Evolutionary conservation across 1,140 invertebrate species (phyloP).

Genomic region (Listronotus oregonensis): DNA sequence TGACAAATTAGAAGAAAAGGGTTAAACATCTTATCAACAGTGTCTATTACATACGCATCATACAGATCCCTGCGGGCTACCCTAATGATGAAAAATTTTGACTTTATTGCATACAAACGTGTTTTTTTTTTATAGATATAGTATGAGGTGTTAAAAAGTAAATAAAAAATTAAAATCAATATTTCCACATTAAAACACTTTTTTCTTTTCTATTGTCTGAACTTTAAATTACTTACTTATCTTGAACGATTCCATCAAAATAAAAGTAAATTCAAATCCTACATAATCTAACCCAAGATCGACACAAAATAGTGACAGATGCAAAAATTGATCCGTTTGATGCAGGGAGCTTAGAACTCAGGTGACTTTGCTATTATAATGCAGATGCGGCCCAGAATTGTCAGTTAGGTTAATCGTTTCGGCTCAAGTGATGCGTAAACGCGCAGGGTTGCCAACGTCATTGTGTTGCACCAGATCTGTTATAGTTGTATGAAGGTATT

Average conservation of each 20-base stretch:
- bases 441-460: conserved; percentile 31
- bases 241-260: neutral
- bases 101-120: no score
- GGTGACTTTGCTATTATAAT: conserved; percentile 46
- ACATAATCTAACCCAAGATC: conserved; percentile 2
- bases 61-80: no score
- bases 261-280: conserved; percentile 17
- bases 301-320: conserved; percentile 32
- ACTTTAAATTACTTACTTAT: neutral
- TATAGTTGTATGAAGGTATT: conserved; percentile 39
- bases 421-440: conserved; percentile 47
- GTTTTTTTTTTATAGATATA: no score
- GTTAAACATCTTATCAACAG: no score
- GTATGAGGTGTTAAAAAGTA: no score
- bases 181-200: no score
- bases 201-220: no score
- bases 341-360: conserved; percentile 31
- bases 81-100: no score
- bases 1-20: no score
- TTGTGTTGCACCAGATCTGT: conserved; percentile 37
- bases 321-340: conserved; percentile 30
- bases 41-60: no score
- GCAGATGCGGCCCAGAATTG: conserved; percentile 44
- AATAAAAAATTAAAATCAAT: no score
- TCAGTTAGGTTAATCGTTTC: conserved; percentile 47